These are phyloP conservation scores for Steinernema carpocapsae DNA, from an alignment of 2,888 invertebrate species.

Conservation along the genomic window DNA sequence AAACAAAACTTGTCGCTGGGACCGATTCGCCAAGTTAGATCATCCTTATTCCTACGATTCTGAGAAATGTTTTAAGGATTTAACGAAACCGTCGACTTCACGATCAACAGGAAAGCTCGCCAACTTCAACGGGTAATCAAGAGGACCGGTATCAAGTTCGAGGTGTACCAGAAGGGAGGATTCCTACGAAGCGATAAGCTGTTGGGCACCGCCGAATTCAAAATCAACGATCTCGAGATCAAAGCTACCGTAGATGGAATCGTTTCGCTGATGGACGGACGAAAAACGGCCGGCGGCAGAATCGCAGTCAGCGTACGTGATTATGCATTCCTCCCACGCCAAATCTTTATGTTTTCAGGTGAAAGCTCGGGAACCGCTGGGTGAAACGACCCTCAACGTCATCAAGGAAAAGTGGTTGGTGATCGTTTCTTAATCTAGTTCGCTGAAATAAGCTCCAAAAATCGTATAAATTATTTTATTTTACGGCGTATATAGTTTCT, in stretches of 20 bases:
- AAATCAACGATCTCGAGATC: constrained; percentile 10
- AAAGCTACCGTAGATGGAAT: neutral
- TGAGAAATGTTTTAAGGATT: constrained; percentile 51
- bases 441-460: neutral
- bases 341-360: neutral
- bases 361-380: constrained; percentile 19
- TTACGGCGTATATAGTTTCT: constrained; percentile 19
- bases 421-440: neutral
- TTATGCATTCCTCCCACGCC: neutral
- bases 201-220: constrained; percentile 78
- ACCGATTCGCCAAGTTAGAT: constrained; percentile 81
- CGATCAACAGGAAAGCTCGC: constrained; percentile 81
- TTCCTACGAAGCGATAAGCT: constrained; percentile 87
- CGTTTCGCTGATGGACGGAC: constrained; percentile 28
- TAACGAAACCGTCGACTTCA: constrained; percentile 73
- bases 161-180: constrained; percentile 82
- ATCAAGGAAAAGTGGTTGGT: constrained; percentile 29
- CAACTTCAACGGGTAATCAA: constrained; percentile 86
- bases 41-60: neutral
- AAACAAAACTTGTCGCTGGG: constrained; percentile 81
- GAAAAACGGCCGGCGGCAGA: constrained; percentile 24
- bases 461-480: constrained; percentile 17
- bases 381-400: neutral
- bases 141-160: constrained; percentile 85
- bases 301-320: neutral